Evolutionary conservation across 2,888 invertebrate genomes (phyloP).

Genomic region (Polietes domitor): DNA sequence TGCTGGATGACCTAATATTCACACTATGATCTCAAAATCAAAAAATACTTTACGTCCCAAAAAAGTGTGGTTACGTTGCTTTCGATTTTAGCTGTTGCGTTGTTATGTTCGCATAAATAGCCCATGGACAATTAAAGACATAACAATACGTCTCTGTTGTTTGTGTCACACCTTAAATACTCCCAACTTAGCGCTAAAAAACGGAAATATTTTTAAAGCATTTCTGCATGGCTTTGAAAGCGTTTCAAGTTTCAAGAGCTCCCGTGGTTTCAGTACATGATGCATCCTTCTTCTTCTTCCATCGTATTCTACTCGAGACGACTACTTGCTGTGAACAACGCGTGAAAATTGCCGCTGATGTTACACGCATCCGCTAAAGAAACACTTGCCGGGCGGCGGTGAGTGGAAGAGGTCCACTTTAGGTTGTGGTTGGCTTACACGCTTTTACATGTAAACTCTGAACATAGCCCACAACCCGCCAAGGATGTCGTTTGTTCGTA

Average conservation of each 20-base stretch:
- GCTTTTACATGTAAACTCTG: conserved; percentile 24
- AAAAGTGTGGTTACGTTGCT: background rate
- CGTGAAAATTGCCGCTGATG: conserved; percentile 70
- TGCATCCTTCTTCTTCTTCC: too few species aligned
- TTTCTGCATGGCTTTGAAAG: background rate
- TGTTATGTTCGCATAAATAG: background rate
- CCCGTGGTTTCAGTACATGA: conserved; percentile 51
- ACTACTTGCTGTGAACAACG: conserved; percentile 70
- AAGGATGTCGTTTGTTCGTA: background rate
- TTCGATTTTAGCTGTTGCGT: background rate
- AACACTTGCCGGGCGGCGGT: background rate
- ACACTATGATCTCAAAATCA: too few species aligned
- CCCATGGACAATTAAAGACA: conserved; percentile 25
- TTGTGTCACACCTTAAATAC: conserved; percentile 48
- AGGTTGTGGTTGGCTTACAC: conserved; percentile 28
- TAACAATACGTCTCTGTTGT: conserved; percentile 15
- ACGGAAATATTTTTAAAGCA: conserved; percentile 19
- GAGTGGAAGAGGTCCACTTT: background rate
- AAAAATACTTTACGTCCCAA: too few species aligned
- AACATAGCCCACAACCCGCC: background rate
- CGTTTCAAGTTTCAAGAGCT: conserved; percentile 43
- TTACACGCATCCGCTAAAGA: conserved; percentile 60
- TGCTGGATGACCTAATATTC: too few species aligned
- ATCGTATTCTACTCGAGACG: conserved; percentile 51
- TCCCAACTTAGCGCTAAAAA: background rate